These are phyloP conservation scores for Periophthalmus magnuspinnatus DNA, from an alignment of 2,797 vertebrate genomes.

Conservation along the genomic window DNA sequence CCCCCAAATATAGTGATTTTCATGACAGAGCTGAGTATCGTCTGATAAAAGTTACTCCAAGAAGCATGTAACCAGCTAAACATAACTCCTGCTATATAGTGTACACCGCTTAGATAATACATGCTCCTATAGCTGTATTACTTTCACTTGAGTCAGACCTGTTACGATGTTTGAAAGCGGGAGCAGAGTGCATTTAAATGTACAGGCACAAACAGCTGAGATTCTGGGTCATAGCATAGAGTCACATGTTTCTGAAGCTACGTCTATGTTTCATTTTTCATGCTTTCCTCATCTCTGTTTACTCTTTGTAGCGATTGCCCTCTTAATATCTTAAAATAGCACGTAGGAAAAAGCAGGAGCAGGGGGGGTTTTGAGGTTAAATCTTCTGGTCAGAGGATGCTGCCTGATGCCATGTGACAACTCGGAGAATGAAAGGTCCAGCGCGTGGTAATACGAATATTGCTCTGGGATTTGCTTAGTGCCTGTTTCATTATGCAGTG, in stretches of 20 bases:
- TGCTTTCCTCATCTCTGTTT: constrained; percentile 19
- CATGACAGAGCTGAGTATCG: neutral
- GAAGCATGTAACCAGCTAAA: neutral
- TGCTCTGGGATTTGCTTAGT: constrained; percentile 76
- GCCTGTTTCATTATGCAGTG: constrained; percentile 71
- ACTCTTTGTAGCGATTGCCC: constrained; percentile 17
- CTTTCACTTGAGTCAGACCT: neutral
- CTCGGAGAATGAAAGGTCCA: constrained; percentile 68
- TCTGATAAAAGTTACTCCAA: neutral
- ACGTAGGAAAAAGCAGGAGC: too few relatives aligned
- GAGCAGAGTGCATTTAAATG: constrained; percentile 18
- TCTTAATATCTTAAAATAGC: constrained; percentile 44
- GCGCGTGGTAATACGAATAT: constrained; percentile 71
- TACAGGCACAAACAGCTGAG: constrained; percentile 4
- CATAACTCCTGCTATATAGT: neutral
- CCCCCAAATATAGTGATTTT: too few relatives aligned
- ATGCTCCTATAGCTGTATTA: neutral
- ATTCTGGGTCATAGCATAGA: constrained; percentile 47
- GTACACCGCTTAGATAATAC: neutral
- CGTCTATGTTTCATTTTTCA: constrained; percentile 39
- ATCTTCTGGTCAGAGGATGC: constrained; percentile 22
- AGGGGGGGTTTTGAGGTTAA: constrained; percentile 37
- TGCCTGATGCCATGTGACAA: constrained; percentile 56
- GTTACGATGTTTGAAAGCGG: constrained; percentile 2
- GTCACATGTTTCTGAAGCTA: constrained; percentile 10